Base-by-base conservation (phyloP, 2,113 vertebrate species). In the Chelonoidis abingdonii region DNA sequence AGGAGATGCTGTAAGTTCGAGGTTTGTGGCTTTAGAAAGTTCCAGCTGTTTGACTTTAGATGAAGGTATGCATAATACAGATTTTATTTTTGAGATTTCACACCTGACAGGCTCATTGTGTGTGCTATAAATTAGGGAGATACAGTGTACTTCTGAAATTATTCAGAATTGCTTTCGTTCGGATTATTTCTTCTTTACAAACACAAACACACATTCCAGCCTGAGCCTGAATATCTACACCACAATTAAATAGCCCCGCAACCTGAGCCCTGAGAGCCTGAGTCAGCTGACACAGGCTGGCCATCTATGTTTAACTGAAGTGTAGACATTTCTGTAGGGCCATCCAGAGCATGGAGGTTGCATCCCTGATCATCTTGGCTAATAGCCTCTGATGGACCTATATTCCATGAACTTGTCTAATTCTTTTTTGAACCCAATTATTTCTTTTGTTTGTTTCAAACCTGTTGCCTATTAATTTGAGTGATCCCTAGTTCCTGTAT, bases 81-180 rank as follows among this genome's bases (percentile, higher is more conserved):
- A 83, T 27, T 56, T 44, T 53, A 5, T 12, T 90, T 85, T 49
- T 44, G n/a, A 9, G 56, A 49, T 81, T 90, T 84, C 91, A 89
- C 24, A 72, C 2, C 7, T 78, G 38, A 27, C 4, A 84, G 4
- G 0, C 19, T 6, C n/a, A 13, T 22, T 14, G 0, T 19, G 72
- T 56, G 54, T 2, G n/a, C 10, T 27, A 5, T 11, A 92, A 57
- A 57, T 1, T 80, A 59, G 89, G 22, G 52, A 82, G 54, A 41
- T 0, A 0, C 21, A 35, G 5, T 27, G 6, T 65, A 84, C 21
- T 87, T 83, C 5, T 41, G 11, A 41, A 89, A 88, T 82, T 82
- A 84, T 22, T 2, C 72, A 57, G 10, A 87, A 93, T 82, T 75
- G 87, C 92, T 84, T 21, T 1, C 2, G 80, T 85, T 84, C 13